phyloP scores from a whole-genome alignment of 2,888 invertebrate species.

The Diarsia brunnea region DNA sequence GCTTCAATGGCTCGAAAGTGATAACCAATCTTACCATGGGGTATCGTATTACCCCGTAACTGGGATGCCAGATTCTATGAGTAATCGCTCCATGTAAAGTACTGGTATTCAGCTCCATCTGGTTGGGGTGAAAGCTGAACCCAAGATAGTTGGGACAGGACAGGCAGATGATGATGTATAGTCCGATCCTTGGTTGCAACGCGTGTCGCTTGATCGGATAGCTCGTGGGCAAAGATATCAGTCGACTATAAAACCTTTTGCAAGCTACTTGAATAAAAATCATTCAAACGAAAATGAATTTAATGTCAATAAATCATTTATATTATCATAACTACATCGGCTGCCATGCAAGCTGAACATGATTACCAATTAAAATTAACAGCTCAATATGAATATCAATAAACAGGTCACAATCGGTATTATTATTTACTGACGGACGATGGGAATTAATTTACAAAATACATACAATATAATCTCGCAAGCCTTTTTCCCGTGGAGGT shows the following conservation, averaged over 20 bases:
- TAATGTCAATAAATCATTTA: background rate
- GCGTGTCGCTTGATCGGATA: background rate
- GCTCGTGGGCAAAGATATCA: background rate
- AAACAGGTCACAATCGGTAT: conserved; percentile 8
- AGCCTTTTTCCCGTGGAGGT: too few species aligned
- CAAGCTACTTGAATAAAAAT: conserved; percentile 1
- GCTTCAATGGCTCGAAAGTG: too few species aligned
- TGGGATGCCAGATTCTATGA: too few species aligned
- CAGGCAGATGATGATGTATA: background rate
- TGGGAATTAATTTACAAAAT: background rate
- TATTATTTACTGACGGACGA: background rate
- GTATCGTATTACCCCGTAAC: too few species aligned
- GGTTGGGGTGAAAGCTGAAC: too few species aligned
- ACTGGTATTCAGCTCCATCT: too few species aligned
- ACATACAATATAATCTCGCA: background rate
- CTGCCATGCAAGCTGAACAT: background rate
- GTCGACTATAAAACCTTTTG: background rate
- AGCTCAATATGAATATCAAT: conserved; percentile 6
- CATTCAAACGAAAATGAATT: conserved; percentile 6
- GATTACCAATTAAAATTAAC: conserved; percentile 16
- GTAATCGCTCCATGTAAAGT: too few species aligned
- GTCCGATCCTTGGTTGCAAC: background rate
- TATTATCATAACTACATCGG: background rate
- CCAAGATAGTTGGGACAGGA: too few species aligned
- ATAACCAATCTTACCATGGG: too few species aligned